phyloP scores from a whole-genome alignment of 2,888 invertebrate genomes.

The Erannis defoliaria region DNA sequence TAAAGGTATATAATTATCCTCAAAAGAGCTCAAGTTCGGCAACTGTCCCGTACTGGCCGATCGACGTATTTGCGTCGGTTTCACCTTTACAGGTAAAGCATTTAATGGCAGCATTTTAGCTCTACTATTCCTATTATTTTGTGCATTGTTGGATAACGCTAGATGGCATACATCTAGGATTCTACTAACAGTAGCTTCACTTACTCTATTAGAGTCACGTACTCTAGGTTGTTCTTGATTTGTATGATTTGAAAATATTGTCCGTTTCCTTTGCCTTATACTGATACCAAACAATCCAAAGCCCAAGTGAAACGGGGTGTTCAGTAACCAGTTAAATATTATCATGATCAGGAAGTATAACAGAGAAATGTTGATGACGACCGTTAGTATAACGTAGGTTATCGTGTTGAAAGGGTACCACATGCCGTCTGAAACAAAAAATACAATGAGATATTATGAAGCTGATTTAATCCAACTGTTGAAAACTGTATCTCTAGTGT shows the following conservation, averaged over 20 bases:
- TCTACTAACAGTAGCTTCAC: conserved; percentile 79
- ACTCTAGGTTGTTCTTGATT: conserved; percentile 35
- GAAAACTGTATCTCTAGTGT: too few relatives aligned
- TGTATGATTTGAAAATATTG: conserved; percentile 45
- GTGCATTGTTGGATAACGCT: conserved; percentile 59
- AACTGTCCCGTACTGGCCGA: conserved; percentile 75
- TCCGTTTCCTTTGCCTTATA: conserved; percentile 62
- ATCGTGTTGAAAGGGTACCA: conserved; percentile 75
- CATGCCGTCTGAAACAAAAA: conserved; percentile 71
- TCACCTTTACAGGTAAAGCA: conserved; percentile 31
- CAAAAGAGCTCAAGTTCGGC: conserved; percentile 44
- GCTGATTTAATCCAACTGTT: neutral
- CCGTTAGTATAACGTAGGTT: conserved; percentile 60
- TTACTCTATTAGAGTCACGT: conserved; percentile 73
- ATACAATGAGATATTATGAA: conserved; percentile 1
- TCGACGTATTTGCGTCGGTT: conserved; percentile 54
- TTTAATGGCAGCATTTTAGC: neutral
- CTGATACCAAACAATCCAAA: conserved; percentile 65
- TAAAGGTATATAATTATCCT: conserved; percentile 32
- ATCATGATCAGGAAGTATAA: conserved; percentile 71
- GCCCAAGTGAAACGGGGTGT: conserved; percentile 73
- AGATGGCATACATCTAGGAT: conserved; percentile 75
- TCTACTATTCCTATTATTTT: conserved; percentile 38
- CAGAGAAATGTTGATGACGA: conserved; percentile 64
- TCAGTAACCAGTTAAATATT: conserved; percentile 75